A percentile compares a stretch with the other conserved stretches of the same genome.
Conservation (phyloP, 1,140 invertebrate species). For the Saccostrea cuccullata region DNA sequence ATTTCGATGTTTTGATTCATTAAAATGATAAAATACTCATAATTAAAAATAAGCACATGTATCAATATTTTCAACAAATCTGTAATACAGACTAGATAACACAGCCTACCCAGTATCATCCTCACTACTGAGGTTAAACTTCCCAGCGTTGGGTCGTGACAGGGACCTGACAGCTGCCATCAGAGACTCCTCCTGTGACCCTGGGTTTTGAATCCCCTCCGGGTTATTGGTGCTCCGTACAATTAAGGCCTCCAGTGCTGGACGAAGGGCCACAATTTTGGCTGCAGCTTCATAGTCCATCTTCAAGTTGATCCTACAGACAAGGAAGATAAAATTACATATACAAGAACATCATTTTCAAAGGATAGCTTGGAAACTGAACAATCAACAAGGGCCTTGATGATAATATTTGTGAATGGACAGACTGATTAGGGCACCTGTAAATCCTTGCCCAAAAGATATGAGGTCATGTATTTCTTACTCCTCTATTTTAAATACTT, state of each 20-base stretch:
- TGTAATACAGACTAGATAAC: not conserved
- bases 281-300: conserved; percentile 90
- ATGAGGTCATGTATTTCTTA: not conserved
- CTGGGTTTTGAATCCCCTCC: conserved; percentile 79
- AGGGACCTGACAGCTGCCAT: conserved; percentile 71
- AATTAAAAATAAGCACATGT: no score
- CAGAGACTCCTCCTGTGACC: conserved; percentile 70
- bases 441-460: not conserved
- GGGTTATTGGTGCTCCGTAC: conserved; percentile 88
- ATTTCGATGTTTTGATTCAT: no score
- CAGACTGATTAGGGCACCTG: not conserved
- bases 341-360: no score
- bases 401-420: no score
- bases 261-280: conserved; percentile 90
- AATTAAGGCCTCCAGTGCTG: conserved; percentile 91
- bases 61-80: no score
- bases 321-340: no score
- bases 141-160: conserved; percentile 70
- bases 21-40: no score
- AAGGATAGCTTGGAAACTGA: no score
- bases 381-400: no score
- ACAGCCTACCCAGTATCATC: not conserved
- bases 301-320: conserved; percentile 89
- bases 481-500: not conserved
- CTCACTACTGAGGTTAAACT: conserved; percentile 43